Percentiles rank a stretch among this genome's conserved stretches.
These are phyloP conservation scores for Solea solea DNA, from an alignment of 2,113 vertebrate species.

Conservation along the genomic window DNA sequence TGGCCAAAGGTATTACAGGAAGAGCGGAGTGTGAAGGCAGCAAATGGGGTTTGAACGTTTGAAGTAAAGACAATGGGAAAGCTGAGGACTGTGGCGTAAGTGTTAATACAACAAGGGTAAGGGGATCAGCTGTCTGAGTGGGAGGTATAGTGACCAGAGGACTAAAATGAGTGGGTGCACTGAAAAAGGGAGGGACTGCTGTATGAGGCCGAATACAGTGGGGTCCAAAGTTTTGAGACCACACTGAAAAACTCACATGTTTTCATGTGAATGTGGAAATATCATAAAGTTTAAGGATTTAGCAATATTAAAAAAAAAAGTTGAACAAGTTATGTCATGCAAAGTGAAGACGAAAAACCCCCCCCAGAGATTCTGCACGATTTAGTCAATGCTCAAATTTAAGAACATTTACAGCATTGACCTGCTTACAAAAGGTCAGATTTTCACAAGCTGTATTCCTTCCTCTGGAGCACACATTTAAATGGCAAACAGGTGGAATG, in stretches of 20 bases:
- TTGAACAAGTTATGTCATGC: background rate
- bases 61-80: slow-evolving; percentile 26
- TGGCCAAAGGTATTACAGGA: slow-evolving; percentile 32
- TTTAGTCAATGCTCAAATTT: background rate
- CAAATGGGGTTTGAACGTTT: slow-evolving; percentile 32
- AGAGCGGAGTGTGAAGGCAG: slow-evolving; percentile 15
- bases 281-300: background rate
- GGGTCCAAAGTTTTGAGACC: slow-evolving; percentile 3
- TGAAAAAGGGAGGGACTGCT: slow-evolving; percentile 41
- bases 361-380: background rate
- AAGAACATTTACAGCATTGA: background rate
- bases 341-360: background rate
- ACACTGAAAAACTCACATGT: background rate
- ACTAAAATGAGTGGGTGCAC: slow-evolving; percentile 49
- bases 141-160: slow-evolving; percentile 64
- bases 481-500: background rate
- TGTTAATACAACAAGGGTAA: slow-evolving; percentile 56
- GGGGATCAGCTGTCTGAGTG: slow-evolving; percentile 59
- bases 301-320: background rate
- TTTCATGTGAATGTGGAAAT: background rate
- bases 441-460: background rate
- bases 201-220: background rate
- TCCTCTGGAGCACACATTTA: background rate
- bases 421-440: background rate
- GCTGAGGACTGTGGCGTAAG: slow-evolving; percentile 56